phyloP scores from a whole-genome alignment of 2,888 invertebrate genomes.

The Drosophila robusta region DNA sequence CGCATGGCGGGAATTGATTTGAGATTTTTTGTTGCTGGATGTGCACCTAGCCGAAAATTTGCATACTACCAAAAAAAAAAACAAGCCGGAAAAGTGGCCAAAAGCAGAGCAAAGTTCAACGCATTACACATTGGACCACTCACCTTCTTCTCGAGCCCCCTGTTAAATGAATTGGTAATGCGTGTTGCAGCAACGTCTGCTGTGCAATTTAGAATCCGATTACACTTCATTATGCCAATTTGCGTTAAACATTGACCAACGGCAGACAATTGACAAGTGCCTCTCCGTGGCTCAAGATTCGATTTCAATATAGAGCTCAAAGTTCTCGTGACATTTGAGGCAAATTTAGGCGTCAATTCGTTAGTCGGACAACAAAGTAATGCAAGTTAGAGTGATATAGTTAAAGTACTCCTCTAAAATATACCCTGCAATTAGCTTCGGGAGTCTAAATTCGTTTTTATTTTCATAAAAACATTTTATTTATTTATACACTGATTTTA shows the following conservation, averaged over 20 bases:
- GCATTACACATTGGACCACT: background rate
- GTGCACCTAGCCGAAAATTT: slow-evolving; percentile 36
- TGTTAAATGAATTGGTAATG: slow-evolving; percentile 1
- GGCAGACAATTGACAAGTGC: slow-evolving; percentile 4
- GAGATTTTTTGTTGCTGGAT: slow-evolving; percentile 18
- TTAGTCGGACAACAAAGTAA: slow-evolving; percentile 10
- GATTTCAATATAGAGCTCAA: slow-evolving; percentile 12
- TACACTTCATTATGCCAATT: slow-evolving; percentile 44
- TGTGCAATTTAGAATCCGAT: slow-evolving; percentile 14
- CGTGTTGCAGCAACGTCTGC: background rate
- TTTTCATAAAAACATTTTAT: too few species aligned
- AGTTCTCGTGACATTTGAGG: slow-evolving; percentile 10
- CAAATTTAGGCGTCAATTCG: background rate
- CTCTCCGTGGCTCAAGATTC: background rate
- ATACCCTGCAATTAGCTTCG: background rate
- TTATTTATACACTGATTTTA: too few species aligned
- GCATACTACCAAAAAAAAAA: slow-evolving; percentile 26
- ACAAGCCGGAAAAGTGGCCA: slow-evolving; percentile 7
- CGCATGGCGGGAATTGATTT: slow-evolving; percentile 53
- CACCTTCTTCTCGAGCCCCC: background rate
- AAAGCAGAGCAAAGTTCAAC: background rate
- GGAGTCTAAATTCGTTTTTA: too few species aligned
- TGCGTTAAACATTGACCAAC: slow-evolving; percentile 12
- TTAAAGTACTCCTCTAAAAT: too few species aligned
- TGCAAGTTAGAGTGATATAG: too few species aligned